Evolutionary conservation across 1,140 invertebrate genomes (phyloP).

Genomic region (Ceratina australensis): DNA sequence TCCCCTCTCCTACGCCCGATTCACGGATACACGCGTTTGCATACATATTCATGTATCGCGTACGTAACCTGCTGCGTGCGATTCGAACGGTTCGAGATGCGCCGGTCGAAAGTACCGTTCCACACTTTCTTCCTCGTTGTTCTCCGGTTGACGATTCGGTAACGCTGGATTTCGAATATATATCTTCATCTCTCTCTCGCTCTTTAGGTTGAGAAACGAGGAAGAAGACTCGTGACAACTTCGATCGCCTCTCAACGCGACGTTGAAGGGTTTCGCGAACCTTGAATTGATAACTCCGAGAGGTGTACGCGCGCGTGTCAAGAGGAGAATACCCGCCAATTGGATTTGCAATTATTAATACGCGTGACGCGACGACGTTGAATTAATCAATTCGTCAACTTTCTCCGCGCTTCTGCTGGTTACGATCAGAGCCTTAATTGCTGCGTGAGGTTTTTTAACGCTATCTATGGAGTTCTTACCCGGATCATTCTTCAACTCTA

Average conservation of each 20-base stretch:
- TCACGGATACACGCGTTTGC: constrained; percentile 5
- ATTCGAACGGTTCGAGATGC: constrained; percentile 7
- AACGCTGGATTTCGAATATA: constrained; percentile 11
- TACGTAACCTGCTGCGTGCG: not conserved
- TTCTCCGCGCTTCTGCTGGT: not conserved
- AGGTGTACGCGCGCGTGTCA: not conserved
- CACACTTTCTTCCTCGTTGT: constrained; percentile 21
- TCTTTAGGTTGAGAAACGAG: no score
- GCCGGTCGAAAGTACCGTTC: constrained; percentile 36
- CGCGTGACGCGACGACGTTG: not conserved
- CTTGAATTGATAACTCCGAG: not conserved
- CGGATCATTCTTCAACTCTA: no score
- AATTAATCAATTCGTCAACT: not conserved
- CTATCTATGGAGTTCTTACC: no score
- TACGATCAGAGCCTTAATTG: not conserved
- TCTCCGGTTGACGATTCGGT: not conserved
- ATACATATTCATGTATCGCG: constrained; percentile 4
- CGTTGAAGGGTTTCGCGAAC: not conserved
- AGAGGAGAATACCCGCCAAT: no score
- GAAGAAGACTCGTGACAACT: not conserved
- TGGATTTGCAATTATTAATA: no score
- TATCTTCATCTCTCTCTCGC: not conserved
- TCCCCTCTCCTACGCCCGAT: no score
- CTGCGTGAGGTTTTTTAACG: no score
- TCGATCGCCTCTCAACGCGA: not conserved